phyloP scores from a whole-genome alignment of 2,113 vertebrate species.

The Suncus etruscus region DNA sequence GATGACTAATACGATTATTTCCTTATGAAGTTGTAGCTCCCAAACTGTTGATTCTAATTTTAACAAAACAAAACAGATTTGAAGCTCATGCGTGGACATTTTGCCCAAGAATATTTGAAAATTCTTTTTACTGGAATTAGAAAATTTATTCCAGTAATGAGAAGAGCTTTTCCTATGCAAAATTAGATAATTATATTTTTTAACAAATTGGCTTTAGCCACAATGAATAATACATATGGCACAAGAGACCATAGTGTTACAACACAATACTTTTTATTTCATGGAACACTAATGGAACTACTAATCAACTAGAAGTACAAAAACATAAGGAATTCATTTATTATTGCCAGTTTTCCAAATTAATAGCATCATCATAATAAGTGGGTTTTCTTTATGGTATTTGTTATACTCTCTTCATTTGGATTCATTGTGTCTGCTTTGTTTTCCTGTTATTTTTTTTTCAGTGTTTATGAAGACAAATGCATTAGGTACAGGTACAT shows the following conservation, averaged over 20 bases:
- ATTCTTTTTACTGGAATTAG: slow-evolving; percentile 85
- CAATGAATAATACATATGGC: slow-evolving; percentile 81
- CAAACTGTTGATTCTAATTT: slow-evolving; percentile 86
- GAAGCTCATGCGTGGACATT: slow-evolving; percentile 78
- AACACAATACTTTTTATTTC: slow-evolving; percentile 79
- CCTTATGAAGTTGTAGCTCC: slow-evolving; percentile 80
- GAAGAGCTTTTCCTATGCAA: slow-evolving; percentile 81
- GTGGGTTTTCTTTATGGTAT: slow-evolving; percentile 68
- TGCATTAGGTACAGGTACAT: slow-evolving; percentile 17
- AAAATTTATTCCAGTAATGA: slow-evolving; percentile 83
- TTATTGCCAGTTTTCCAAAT: slow-evolving; percentile 82
- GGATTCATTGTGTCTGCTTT: slow-evolving; percentile 73
- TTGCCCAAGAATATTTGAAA: slow-evolving; percentile 84
- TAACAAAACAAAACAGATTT: slow-evolving; percentile 83
- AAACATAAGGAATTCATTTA: slow-evolving; percentile 82
- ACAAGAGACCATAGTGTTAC: slow-evolving; percentile 55
- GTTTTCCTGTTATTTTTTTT: slow-evolving; percentile 26
- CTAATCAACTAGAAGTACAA: slow-evolving; percentile 82
- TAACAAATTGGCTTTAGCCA: slow-evolving; percentile 81
- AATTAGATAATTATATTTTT: slow-evolving; percentile 84
- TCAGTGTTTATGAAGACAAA: not conserved
- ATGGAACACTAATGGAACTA: slow-evolving; percentile 70
- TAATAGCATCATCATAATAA: slow-evolving; percentile 77
- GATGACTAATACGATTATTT: slow-evolving; percentile 83
- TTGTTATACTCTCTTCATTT: slow-evolving; percentile 81